Conservation (phyloP, 2,888 invertebrate species). For the Carcina quercana region DNA sequence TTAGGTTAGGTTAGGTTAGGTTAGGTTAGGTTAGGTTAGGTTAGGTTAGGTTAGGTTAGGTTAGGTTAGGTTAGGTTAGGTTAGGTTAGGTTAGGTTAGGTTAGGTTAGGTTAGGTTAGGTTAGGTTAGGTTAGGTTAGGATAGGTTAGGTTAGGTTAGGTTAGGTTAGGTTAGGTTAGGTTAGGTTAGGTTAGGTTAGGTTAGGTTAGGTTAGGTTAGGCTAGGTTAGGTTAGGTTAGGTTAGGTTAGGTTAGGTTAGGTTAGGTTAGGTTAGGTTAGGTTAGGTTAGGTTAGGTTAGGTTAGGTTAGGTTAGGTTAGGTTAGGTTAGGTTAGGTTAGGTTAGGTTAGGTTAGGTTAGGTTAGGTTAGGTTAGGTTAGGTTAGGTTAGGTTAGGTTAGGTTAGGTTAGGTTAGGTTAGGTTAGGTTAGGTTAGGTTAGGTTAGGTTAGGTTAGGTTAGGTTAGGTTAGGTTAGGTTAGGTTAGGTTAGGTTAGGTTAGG, state of each 20-base stretch:
- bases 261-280: constrained; percentile 15
- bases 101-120: constrained; percentile 9
- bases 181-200: constrained; percentile 19
- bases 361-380: constrained; percentile 14
- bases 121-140: constrained; percentile 12
- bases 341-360: constrained; percentile 15
- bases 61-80: constrained; percentile 9
- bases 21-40: constrained; percentile 11
- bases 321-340: constrained; percentile 17
- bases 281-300: constrained; percentile 16
- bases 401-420: constrained; percentile 16
- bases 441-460: constrained; percentile 13
- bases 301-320: constrained; percentile 18
- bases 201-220: constrained; percentile 13
- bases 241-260: constrained; percentile 20
- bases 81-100: constrained; percentile 10
- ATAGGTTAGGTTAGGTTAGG: constrained; percentile 13
- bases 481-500: constrained; percentile 21
- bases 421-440: constrained; percentile 15
- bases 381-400: constrained; percentile 14
- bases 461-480: constrained; percentile 11
- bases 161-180: constrained; percentile 20
- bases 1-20: constrained; percentile 15
- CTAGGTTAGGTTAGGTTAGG: constrained; percentile 18
- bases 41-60: constrained; percentile 11